A percentile compares a stretch with the other conserved stretches of the same genome.
These are phyloP conservation scores for Caenorhabditis panamensis DNA, from an alignment of 2,888 invertebrate genomes.

Conservation along the genomic window DNA sequence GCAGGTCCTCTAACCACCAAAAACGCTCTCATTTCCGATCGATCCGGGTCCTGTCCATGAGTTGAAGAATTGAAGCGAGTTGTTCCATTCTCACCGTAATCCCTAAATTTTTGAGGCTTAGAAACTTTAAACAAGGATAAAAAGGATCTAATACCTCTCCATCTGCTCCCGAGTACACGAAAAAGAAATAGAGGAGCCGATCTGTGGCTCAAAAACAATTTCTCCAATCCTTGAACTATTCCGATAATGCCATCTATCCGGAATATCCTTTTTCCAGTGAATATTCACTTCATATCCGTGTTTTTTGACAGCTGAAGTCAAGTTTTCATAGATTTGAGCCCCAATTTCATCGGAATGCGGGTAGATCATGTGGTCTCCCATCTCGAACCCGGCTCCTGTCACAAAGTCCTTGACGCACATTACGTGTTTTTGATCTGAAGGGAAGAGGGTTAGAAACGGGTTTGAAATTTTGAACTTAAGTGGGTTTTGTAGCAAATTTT, in stretches of 20 bases:
- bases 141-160: constrained; percentile 40
- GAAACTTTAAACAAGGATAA: not conserved
- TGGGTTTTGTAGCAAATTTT: too few relatives aligned
- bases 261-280: constrained; percentile 82
- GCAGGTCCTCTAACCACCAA: constrained; percentile 83
- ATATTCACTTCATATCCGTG: constrained; percentile 64
- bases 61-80: constrained; percentile 68
- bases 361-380: constrained; percentile 73
- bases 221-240: constrained; percentile 83
- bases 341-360: constrained; percentile 69
- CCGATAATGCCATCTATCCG: constrained; percentile 85
- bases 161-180: constrained; percentile 59
- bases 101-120: constrained; percentile 10
- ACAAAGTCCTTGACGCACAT: constrained; percentile 71
- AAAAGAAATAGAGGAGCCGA: constrained; percentile 70
- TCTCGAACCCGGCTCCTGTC: constrained; percentile 62
- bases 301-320: constrained; percentile 63
- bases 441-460: too few relatives aligned
- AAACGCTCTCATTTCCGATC: constrained; percentile 70
- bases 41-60: constrained; percentile 67
- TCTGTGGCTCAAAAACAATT: constrained; percentile 83
- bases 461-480: too few relatives aligned
- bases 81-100: constrained; percentile 58
- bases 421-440: constrained; percentile 66
- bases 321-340: constrained; percentile 56